Conservation (phyloP, 1,140 invertebrate genomes). For the Macrotrachela quadricornifera region DNA sequence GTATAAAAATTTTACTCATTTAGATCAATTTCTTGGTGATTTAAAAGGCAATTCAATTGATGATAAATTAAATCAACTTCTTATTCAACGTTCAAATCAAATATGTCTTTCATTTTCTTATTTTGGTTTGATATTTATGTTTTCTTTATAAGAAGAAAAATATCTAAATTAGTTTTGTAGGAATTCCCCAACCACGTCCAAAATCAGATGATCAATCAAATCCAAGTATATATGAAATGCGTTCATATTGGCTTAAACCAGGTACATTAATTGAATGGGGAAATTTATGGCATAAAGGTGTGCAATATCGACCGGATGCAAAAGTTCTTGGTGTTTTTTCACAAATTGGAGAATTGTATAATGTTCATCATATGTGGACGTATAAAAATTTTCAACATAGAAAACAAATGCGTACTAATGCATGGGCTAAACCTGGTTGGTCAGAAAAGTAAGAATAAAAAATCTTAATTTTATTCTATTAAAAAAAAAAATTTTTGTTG, state of each 20-base stretch:
- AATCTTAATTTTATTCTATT: too few species aligned
- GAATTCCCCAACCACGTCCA: too few species aligned
- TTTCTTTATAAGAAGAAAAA: constrained; percentile 9
- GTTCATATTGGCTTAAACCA: constrained; percentile 33
- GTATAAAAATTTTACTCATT: too few species aligned
- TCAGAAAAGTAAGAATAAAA: too few species aligned
- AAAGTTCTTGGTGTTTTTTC: constrained; percentile 87
- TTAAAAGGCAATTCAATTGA: too few species aligned
- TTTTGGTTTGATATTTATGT: constrained; percentile 32
- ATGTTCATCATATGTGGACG: constrained; percentile 93
- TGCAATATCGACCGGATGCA: constrained; percentile 65
- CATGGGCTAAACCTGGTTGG: constrained; percentile 88
- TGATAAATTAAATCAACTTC: too few species aligned
- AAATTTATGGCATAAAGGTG: constrained; percentile 73
- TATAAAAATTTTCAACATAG: constrained; percentile 69
- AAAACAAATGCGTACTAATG: constrained; percentile 73
- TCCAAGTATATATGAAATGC: constrained; percentile 48
- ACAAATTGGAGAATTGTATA: constrained; percentile 78
- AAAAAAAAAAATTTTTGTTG: too few species aligned
- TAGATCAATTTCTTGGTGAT: too few species aligned
- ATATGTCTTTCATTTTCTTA: constrained; percentile 39
- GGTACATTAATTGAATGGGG: constrained; percentile 98
- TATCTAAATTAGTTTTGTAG: constrained; percentile 46
- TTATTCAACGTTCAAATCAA: constrained; percentile 1
- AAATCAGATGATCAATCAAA: constrained; percentile 95